phyloP scores from a whole-genome alignment of 2,888 invertebrate species.

The Parasteatoda lunata region DNA sequence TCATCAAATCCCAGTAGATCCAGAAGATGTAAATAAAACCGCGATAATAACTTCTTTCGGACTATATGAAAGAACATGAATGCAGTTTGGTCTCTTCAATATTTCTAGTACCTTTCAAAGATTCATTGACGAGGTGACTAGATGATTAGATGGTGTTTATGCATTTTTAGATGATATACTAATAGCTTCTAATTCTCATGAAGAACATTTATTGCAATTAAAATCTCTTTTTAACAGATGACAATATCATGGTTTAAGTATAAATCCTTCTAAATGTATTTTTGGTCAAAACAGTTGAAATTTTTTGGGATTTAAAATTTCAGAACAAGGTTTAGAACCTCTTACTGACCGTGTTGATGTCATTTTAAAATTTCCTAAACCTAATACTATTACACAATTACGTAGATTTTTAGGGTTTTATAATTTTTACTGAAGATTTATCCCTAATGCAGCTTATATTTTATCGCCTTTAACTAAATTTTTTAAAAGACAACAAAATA shows the following conservation, averaged over 20 bases:
- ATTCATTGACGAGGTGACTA: constrained; percentile 13
- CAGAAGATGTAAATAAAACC: not conserved
- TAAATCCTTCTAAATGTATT: constrained; percentile 9
- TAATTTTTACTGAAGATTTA: constrained; percentile 55
- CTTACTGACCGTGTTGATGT: constrained; percentile 23
- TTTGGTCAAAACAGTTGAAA: not conserved
- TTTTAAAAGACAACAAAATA: constrained; percentile 21
- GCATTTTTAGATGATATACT: constrained; percentile 38
- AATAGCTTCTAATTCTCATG: constrained; percentile 17
- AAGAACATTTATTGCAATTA: constrained; percentile 20
- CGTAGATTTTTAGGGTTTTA: constrained; percentile 50
- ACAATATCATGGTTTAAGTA: not conserved
- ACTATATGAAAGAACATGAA: constrained; percentile 7
- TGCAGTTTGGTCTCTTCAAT: constrained; percentile 28
- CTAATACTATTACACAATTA: constrained; percentile 15
- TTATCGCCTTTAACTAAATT: constrained; percentile 30
- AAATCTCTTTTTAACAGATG: not conserved
- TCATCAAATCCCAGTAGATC: too few species aligned
- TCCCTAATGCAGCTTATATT: constrained; percentile 34
- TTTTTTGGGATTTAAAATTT: constrained; percentile 13
- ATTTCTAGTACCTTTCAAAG: constrained; percentile 10
- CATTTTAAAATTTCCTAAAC: constrained; percentile 43
- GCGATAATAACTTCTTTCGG: too few species aligned
- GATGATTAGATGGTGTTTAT: constrained; percentile 18
- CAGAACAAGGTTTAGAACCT: not conserved